Evolutionary conservation across 1,140 invertebrate species (phyloP).

Genomic region (Caenorhabditis latens): DNA sequence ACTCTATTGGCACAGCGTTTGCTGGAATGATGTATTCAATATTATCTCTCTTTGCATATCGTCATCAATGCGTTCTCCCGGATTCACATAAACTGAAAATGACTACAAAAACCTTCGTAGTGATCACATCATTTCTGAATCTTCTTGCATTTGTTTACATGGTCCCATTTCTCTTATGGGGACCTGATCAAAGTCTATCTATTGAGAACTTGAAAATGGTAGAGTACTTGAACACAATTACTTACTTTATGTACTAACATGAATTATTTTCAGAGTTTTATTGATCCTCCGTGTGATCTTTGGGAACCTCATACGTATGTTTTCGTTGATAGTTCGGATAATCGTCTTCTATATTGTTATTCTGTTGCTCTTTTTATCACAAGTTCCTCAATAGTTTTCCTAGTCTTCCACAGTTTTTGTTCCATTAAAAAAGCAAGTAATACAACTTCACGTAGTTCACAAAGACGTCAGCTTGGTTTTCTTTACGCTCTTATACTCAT

Average conservation of each 20-base stretch:
- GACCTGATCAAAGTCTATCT: background rate
- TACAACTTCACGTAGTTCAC: background rate
- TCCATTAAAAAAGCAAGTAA: background rate
- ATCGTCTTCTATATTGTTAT: background rate
- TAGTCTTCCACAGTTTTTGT: background rate
- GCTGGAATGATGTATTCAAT: background rate
- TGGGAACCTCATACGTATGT: background rate
- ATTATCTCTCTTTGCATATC: background rate
- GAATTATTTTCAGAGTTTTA: background rate
- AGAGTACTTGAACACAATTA: background rate
- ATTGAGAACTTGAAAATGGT: background rate
- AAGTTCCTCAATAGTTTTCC: background rate
- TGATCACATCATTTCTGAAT: background rate
- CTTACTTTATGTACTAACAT: background rate
- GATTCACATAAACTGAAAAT: background rate
- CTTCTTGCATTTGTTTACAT: background rate
- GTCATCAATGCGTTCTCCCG: slow-evolving; percentile 1
- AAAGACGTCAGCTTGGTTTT: background rate
- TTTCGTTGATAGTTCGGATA: background rate
- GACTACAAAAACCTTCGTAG: background rate
- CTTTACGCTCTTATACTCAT: background rate
- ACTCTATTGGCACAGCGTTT: background rate
- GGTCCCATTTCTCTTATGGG: background rate
- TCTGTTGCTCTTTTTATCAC: background rate
- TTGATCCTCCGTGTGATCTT: background rate